Base-by-base conservation (phyloP, 1,140 invertebrate genomes). In the Psix sp. region DNA sequence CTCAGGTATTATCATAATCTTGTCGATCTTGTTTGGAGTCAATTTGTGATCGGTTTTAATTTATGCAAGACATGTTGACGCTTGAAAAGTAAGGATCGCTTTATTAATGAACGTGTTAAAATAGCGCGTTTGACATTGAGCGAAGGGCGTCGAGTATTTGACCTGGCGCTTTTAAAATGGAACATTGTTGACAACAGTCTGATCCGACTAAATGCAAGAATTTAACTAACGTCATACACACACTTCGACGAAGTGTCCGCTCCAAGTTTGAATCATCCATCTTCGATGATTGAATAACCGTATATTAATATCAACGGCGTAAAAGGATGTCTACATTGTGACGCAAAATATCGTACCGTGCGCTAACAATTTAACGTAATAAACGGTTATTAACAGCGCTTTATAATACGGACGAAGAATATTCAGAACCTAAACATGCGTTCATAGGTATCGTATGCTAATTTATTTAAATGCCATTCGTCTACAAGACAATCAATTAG, bases 231-330 rank as follows among this genome's bases (percentile, higher is more conserved):
- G 36, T 39, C 36, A 39, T 3, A 9, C n/a, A n/a, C n/a, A 16
- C 36, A 7, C 18, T 39, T 39, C 36, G 15, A 10, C 36, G 36
- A 39, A 39, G 15, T 10, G 15, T 7, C 7, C 18, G 7, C 1
- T 17, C 18, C 14, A 5, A 14, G 15, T 38, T 16, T 38, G 11
- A 38, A 3, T 38, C 35, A 5, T 10, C 15, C 35, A 38, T 38
- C 35, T 16, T 38, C 15, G 15, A 33, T n/a, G 35, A 38, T 15
- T 14, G 15, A 38, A 38, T 14, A 39, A 17, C 9, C 36, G n/a
- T 18, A 18, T 39, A 17, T 39, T 17, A 39, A 17, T 39, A 39
- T 39, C 15, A 17, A 14, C 5, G 36, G 9, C 17, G 17, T 7
- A 29, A 29, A 17, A 17, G 11, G 31, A 33, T 11, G 6, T n/a